Percentiles rank a stretch among this genome's conserved stretches.
These are phyloP conservation scores for Euzophera pinguis DNA, from an alignment of 2,888 invertebrate genomes.

Conservation along the genomic window DNA sequence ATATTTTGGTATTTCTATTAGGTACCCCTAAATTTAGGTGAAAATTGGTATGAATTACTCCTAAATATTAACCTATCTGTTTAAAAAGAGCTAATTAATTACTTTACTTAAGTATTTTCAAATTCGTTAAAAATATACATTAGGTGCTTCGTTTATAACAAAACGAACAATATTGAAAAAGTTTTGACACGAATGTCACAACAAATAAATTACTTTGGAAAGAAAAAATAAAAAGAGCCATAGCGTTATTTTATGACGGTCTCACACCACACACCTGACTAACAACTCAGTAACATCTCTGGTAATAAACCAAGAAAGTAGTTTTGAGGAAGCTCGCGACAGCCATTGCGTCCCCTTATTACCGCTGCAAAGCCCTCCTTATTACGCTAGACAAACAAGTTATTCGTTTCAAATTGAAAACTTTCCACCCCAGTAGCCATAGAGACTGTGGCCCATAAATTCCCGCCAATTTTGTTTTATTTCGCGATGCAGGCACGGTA, in stretches of 20 bases:
- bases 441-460: slow-evolving; percentile 74
- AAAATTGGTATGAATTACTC: too few species aligned
- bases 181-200: not conserved
- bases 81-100: slow-evolving; percentile 20
- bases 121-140: not conserved
- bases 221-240: slow-evolving; percentile 9
- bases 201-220: slow-evolving; percentile 7
- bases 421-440: slow-evolving; percentile 77
- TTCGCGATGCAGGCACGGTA: slow-evolving; percentile 76
- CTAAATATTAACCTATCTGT: too few species aligned
- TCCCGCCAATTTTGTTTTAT: slow-evolving; percentile 80
- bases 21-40: too few species aligned
- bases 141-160: not conserved
- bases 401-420: slow-evolving; percentile 80
- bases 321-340: slow-evolving; percentile 74
- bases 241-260: slow-evolving; percentile 14
- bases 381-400: slow-evolving; percentile 76
- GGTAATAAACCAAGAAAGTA: slow-evolving; percentile 77
- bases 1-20: too few species aligned
- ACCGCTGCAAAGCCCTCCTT: slow-evolving; percentile 73
- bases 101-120: slow-evolving; percentile 14
- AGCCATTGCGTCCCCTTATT: slow-evolving; percentile 70
- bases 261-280: slow-evolving; percentile 27
- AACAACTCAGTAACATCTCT: slow-evolving; percentile 42
- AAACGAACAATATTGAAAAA: slow-evolving; percentile 4